Percentiles rank a stretch among this genome's conserved stretches.
Conservation (phyloP, 2,888 invertebrate species). For the Sthenelais limicola region DNA sequence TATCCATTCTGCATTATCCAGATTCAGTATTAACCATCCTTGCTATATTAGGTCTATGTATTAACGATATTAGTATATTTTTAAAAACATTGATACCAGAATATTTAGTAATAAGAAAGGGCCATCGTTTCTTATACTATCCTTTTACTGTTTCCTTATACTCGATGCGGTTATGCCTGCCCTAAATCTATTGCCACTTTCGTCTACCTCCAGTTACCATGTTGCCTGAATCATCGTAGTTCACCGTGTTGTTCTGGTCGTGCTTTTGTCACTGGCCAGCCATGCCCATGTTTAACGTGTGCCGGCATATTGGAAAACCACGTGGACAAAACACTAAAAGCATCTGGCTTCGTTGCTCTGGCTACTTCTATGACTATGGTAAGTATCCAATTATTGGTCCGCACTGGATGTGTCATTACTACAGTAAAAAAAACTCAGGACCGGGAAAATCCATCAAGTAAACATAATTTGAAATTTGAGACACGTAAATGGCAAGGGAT, state of each 20-base stretch:
- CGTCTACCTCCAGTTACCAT: slow-evolving; percentile 20
- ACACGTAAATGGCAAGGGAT: too few relatives aligned
- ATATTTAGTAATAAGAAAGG: neutral
- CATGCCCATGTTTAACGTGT: slow-evolving; percentile 14
- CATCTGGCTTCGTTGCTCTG: slow-evolving; percentile 10
- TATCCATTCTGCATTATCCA: neutral
- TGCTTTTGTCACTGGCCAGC: slow-evolving; percentile 20
- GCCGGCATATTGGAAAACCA: slow-evolving; percentile 9
- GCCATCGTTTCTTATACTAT: neutral
- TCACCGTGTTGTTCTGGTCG: slow-evolving; percentile 20
- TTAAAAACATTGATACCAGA: neutral
- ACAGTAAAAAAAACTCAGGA: too few relatives aligned
- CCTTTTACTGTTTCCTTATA: neutral
- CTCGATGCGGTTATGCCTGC: neutral
- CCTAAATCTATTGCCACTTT: neutral
- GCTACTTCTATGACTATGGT: slow-evolving; percentile 24
- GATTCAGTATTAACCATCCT: too few relatives aligned
- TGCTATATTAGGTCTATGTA: too few relatives aligned
- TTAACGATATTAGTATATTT: neutral
- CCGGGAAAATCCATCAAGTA: too few relatives aligned
- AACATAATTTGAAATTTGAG: too few relatives aligned
- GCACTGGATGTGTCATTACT: too few relatives aligned
- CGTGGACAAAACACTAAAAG: slow-evolving; percentile 15
- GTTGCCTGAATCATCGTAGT: slow-evolving; percentile 3
- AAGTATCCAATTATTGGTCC: too few relatives aligned